Evolutionary conservation across 2,888 invertebrate species (phyloP).

Genomic region (Parnassius apollo): DNA sequence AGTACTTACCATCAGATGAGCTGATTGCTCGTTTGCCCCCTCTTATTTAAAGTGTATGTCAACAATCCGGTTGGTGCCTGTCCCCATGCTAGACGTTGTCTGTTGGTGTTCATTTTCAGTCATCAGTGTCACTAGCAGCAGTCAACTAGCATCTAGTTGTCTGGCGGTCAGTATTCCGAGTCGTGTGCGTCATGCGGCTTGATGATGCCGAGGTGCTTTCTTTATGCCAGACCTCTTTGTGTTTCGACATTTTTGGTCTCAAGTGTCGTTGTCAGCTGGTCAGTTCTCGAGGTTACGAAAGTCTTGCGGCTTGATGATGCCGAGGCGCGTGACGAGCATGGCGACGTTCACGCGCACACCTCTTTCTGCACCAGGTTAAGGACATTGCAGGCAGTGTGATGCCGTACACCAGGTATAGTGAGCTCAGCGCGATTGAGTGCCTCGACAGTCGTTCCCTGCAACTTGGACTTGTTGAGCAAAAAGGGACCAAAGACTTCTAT

Average conservation of each 20-base stretch:
- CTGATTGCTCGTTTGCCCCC: too few species aligned
- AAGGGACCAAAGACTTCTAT: too few species aligned
- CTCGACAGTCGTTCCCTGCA: conserved; percentile 44
- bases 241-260: too few species aligned
- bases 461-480: too few species aligned
- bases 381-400: conserved; percentile 97
- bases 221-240: conserved; percentile 78
- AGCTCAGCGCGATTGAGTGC: conserved; percentile 90
- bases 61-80: too few species aligned
- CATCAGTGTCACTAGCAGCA: too few species aligned
- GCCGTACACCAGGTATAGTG: conserved; percentile 95
- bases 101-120: too few species aligned
- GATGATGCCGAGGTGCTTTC: conserved; percentile 88
- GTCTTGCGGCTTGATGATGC: conserved; percentile 88
- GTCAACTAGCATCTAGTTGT: too few species aligned
- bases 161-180: too few species aligned
- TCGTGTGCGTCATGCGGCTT: conserved; percentile 74
- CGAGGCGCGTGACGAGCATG: conserved; percentile 90
- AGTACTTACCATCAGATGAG: too few species aligned
- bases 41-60: too few species aligned
- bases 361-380: conserved; percentile 98
- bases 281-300: conserved; percentile 34
- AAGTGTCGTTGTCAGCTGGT: conserved; percentile 93
- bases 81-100: too few species aligned
- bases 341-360: conserved; percentile 94